Evolutionary conservation across 2,888 invertebrate genomes (phyloP), one percentile per base, ranked within the genome.

Genomic region (Trissolcus japonicus): DNA sequence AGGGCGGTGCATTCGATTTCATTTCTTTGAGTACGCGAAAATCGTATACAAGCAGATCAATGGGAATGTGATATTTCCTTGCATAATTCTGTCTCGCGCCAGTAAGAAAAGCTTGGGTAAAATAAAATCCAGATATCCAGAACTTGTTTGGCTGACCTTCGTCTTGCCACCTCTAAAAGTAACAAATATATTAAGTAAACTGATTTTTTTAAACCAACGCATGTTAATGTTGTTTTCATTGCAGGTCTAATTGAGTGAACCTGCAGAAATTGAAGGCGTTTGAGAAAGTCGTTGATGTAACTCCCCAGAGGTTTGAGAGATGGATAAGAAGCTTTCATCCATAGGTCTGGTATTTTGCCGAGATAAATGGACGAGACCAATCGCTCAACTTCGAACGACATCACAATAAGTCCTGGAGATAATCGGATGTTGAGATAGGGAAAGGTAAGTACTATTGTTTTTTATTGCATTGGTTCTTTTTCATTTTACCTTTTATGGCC

Each of bases 81-180:
- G 98, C 97, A 90, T 93, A 97, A 90, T 97, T 98, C 90, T 98
- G 98, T 87, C 96, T 95, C 2, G 95, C 96, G 1, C 97, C 97
- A 3, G 98, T 98, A 61, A 98, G 91, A 89, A 98, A 98, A 6
- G 98, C 97, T 89, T 98, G 98, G 0, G 98, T 97, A 89, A 98
- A 98, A 91, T 94, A 98, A 89, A 98, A 98, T 0, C 97, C 98
- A 0, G 98, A 95, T 40, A 98, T 87, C 98, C 98, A 98, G 90
- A 95, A 98, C 40, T 94, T 92, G 0, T 91, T 82, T 0, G 98
- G 98, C 3, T 96, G 94, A 0, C 96, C 96, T 65, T 93, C 86
- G 41, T 94, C 92, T 86, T 92, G 95, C 98, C 98, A 98, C 82
- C 92, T 90, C 94, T 94, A 41, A n/a, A 48, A 59, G 25, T 51